These are phyloP conservation scores for Lithosia quadra DNA, from an alignment of 2,888 invertebrate genomes.

Conservation along the genomic window DNA sequence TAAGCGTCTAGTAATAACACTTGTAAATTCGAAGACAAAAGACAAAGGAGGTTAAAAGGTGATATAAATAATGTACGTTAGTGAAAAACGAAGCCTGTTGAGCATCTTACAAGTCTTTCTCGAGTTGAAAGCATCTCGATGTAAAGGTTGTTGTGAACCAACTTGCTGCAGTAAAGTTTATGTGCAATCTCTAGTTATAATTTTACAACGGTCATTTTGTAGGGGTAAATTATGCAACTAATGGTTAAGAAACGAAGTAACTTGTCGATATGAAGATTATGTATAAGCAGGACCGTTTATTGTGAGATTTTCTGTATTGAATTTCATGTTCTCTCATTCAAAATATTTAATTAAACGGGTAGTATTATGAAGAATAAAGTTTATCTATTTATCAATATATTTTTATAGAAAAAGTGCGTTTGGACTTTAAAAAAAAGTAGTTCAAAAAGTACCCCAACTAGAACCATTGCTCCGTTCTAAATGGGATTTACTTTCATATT, in stretches of 20 bases:
- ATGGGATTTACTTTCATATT: background rate
- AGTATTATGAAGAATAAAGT: background rate
- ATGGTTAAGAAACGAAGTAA: background rate
- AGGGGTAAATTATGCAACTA: background rate
- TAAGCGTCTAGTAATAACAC: constrained; percentile 1
- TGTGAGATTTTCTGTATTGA: background rate
- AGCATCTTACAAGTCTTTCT: constrained; percentile 67
- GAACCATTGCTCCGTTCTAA: too few relatives aligned
- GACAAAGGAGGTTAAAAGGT: constrained; percentile 60
- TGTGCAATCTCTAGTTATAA: constrained; percentile 38
- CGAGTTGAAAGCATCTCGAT: constrained; percentile 56
- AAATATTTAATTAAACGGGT: too few relatives aligned
- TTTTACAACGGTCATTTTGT: constrained; percentile 21
- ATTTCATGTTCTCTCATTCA: too few relatives aligned
- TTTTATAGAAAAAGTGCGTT: background rate
- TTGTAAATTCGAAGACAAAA: constrained; percentile 45
- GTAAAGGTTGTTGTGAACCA: constrained; percentile 60
- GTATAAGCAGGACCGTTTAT: background rate
- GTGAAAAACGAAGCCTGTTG: constrained; percentile 51
- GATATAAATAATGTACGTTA: constrained; percentile 72
- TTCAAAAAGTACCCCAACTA: too few relatives aligned
- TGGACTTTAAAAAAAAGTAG: background rate
- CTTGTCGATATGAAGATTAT: background rate
- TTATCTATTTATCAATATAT: too few relatives aligned
- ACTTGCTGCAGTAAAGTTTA: constrained; percentile 41